phyloP scores from a whole-genome alignment of 1,140 invertebrate genomes.

The Mylabris phalerata region DNA sequence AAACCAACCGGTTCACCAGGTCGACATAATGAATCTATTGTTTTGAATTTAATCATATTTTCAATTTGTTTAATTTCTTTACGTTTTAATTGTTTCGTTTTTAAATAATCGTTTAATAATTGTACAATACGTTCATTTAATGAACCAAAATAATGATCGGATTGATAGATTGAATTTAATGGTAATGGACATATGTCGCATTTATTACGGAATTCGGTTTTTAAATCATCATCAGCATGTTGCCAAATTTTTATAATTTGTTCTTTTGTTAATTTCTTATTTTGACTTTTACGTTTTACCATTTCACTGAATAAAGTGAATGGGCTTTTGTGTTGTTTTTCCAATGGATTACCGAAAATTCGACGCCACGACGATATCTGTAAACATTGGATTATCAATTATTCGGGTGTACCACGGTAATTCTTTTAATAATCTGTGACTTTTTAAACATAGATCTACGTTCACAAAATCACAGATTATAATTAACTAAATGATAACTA shows the following conservation, averaged over 20 bases:
- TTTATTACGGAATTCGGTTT: constrained; percentile 44
- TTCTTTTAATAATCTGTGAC: no score
- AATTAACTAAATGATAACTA: neutral
- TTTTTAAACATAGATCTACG: no score
- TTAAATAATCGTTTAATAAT: constrained; percentile 60
- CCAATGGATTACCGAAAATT: constrained; percentile 45
- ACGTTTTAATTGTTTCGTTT: constrained; percentile 37
- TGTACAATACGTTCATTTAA: constrained; percentile 70
- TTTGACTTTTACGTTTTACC: constrained; percentile 37
- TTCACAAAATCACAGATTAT: no score
- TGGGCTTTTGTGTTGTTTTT: constrained; percentile 33
- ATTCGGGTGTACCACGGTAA: neutral
- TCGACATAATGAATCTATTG: constrained; percentile 66
- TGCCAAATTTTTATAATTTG: constrained; percentile 59
- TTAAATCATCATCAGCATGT: constrained; percentile 50
- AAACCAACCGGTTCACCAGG: constrained; percentile 96
- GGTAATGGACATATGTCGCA: constrained; percentile 62
- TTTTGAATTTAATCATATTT: constrained; percentile 70
- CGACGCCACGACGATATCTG: constrained; percentile 56
- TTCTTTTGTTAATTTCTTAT: constrained; percentile 41
- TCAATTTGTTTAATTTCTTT: constrained; percentile 50
- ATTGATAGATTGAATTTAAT: constrained; percentile 57
- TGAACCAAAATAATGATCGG: constrained; percentile 72
- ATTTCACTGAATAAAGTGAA: constrained; percentile 38
- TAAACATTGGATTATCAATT: neutral